phyloP scores from a whole-genome alignment of 2,888 invertebrate species.

The Rhodophaea formosa region DNA sequence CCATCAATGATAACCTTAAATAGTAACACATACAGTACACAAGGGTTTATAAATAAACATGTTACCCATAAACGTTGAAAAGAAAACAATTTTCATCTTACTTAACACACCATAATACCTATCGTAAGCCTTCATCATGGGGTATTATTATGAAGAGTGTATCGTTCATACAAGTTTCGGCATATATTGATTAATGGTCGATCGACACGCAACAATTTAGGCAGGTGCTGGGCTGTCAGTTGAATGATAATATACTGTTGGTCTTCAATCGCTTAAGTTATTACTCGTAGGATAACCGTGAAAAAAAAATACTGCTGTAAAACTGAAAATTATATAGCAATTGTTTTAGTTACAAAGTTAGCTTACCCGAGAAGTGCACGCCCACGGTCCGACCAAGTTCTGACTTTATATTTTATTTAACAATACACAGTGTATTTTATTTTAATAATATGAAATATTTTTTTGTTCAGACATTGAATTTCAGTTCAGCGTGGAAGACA shows the following conservation, averaged over 20 bases:
- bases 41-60: not conserved
- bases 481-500: too few relatives aligned
- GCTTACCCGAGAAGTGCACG: too few relatives aligned
- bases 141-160: constrained; percentile 43
- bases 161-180: constrained; percentile 50
- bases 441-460: too few relatives aligned
- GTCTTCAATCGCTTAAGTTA: constrained; percentile 20
- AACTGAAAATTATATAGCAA: too few relatives aligned
- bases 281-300: constrained; percentile 26
- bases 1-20: too few relatives aligned
- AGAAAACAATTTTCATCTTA: constrained; percentile 1
- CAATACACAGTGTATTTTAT: too few relatives aligned
- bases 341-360: too few relatives aligned
- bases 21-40: too few relatives aligned
- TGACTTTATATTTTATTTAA: too few relatives aligned
- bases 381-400: too few relatives aligned
- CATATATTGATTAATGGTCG: constrained; percentile 59
- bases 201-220: constrained; percentile 61
- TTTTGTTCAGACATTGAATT: too few relatives aligned
- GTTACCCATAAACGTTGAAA: not conserved
- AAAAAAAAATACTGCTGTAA: constrained; percentile 1
- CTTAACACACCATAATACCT: not conserved
- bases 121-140: constrained; percentile 20
- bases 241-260: constrained; percentile 54
- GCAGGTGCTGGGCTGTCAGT: constrained; percentile 50